Evolutionary conservation across 1,140 invertebrate genomes (phyloP).

Genomic region (Drosophila dunni): DNA sequence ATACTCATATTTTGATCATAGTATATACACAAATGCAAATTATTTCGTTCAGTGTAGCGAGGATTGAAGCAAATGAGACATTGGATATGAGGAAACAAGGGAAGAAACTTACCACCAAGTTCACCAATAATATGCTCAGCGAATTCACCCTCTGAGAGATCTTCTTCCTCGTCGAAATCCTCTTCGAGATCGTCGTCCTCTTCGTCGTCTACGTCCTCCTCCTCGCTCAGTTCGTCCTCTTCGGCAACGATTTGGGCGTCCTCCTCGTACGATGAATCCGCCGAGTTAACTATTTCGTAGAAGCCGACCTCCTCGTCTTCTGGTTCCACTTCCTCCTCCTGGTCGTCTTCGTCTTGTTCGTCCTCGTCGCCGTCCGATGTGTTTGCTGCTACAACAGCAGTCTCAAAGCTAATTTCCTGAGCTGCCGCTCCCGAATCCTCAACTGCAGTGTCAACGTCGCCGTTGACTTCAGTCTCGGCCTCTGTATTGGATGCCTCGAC

Average conservation of each 20-base stretch:
- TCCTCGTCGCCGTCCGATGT: constrained; percentile 39
- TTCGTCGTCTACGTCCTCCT: constrained; percentile 74
- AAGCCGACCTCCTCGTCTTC: constrained; percentile 68
- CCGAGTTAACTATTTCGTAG: constrained; percentile 73
- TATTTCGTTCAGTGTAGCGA: not conserved
- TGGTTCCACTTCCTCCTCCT: constrained; percentile 64
- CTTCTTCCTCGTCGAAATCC: constrained; percentile 73
- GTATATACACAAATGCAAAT: constrained; percentile 6
- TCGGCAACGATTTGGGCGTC: constrained; percentile 77
- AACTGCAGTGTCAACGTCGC: not conserved
- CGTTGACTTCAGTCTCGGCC: not conserved
- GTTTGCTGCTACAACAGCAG: not conserved
- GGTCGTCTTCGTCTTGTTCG: constrained; percentile 61
- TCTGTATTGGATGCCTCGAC: constrained; percentile 20
- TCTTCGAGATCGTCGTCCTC: constrained; percentile 72
- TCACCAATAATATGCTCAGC: constrained; percentile 75
- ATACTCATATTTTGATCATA: not conserved
- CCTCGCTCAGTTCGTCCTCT: constrained; percentile 76
- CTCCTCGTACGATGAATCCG: constrained; percentile 73
- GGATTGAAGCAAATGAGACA: not conserved
- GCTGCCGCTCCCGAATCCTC: constrained; percentile 2
- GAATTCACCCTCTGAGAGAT: constrained; percentile 75
- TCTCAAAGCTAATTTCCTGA: constrained; percentile 4
- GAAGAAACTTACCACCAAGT: constrained; percentile 71
- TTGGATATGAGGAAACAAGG: not conserved